Evolutionary conservation across 2,888 invertebrate genomes (phyloP), one percentile per base, ranked within the genome.

Genomic region (Smittia aterrima): DNA sequence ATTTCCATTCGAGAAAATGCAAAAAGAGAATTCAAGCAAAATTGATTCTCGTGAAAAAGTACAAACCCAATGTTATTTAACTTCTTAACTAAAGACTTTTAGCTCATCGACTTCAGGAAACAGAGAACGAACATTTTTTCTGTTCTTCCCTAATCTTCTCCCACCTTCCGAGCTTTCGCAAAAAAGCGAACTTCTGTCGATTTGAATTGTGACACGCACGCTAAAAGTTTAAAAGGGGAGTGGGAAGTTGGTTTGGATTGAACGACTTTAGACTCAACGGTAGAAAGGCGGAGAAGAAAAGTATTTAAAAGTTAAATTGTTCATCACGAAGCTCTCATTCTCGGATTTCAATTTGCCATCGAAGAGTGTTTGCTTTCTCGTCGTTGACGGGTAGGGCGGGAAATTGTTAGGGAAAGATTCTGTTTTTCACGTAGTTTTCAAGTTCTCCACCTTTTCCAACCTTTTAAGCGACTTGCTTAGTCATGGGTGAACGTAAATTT

Each of bases 241-340:
- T 32, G 32, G 9, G 32, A 9, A 32, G 3, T 32, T 32, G 32
- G 32, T 6, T 32, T 9, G 32, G 9, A 32, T 32, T 32, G 32
- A 32, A 32, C 9, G 32, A 32, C 32, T 32, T 9, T 32, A 6
- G 32, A 32, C 32, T 32, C 32, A 9, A 32, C 32, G 32, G 1
- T 2, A 47, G 16, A 47, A 47, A 47, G 47, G 47, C 11, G 47
- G 47, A n/a, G 47, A 47, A n/a, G 47, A 11, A 47, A 47, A 47
- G 47, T 47, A 47, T 47, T 47, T 47, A 47, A 47, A 47, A 47
- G 47, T 16, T 47, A 47, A 47, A 47, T 47, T 47, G 47, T 47
- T 47, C 47, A 47, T 47, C 47, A 16, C 47, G 16, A 47, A 47
- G 16, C 47, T 2, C 47, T 47, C 47, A 47, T 47, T 47, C 32